Conservation (phyloP, 2,113 vertebrate species). For the Nanorana parkeri region DNA sequence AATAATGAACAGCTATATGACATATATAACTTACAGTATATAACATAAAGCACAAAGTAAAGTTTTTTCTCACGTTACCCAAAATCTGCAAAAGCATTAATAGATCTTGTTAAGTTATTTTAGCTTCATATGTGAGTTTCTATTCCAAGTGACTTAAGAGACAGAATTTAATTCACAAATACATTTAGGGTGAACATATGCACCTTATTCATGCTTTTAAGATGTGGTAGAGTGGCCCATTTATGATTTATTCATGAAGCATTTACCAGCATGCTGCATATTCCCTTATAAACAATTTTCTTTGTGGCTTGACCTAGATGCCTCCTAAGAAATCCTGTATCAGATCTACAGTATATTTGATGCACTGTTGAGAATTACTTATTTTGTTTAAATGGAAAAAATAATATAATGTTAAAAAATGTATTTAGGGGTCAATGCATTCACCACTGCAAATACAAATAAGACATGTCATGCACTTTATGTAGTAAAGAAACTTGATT, state of each 20-base stretch:
- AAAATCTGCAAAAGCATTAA: too few relatives aligned
- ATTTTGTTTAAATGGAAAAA: too few relatives aligned
- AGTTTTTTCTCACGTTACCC: too few relatives aligned
- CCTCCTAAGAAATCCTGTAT: background rate
- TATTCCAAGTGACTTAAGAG: background rate
- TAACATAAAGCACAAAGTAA: too few relatives aligned
- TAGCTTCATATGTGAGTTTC: background rate
- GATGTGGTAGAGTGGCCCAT: background rate
- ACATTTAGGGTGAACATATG: background rate
- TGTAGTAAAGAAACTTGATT: too few relatives aligned
- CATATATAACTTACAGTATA: too few relatives aligned
- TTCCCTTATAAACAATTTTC: background rate
- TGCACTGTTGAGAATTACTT: background rate
- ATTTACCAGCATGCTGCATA: background rate
- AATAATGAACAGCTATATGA: too few relatives aligned
- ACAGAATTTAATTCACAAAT: background rate
- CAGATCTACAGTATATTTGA: background rate
- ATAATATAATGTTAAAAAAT: too few relatives aligned
- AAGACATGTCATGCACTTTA: too few relatives aligned
- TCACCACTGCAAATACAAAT: too few relatives aligned
- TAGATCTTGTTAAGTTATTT: too few relatives aligned
- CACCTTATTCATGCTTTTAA: background rate
- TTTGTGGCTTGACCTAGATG: slow-evolving; percentile 24
- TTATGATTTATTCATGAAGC: slow-evolving; percentile 11
- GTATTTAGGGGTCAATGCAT: too few relatives aligned